Conservation (phyloP, 2,113 vertebrate species). For the Shinisaurus crocodilurus region DNA sequence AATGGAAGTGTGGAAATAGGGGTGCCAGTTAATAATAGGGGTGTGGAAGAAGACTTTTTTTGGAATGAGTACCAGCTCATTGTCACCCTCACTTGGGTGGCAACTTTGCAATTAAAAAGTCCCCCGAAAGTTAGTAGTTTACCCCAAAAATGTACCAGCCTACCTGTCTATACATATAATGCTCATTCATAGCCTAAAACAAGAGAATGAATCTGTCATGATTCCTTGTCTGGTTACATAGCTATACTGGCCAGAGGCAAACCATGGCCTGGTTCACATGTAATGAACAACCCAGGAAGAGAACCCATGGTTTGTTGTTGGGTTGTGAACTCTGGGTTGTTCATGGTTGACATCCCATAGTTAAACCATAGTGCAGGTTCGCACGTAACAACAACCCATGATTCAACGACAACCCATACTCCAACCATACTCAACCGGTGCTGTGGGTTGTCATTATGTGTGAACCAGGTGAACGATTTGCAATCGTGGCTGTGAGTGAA, state of each 20-base stretch:
- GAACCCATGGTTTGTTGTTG: too few relatives aligned
- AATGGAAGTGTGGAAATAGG: background rate
- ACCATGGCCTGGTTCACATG: too few relatives aligned
- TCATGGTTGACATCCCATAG: too few relatives aligned
- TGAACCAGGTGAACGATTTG: too few relatives aligned
- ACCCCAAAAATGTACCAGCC: background rate
- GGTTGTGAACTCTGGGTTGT: too few relatives aligned
- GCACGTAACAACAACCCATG: too few relatives aligned
- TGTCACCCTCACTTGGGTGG: background rate
- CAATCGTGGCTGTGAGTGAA: background rate
- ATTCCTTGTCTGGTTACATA: background rate
- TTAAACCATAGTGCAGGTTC: too few relatives aligned
- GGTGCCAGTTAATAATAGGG: background rate
- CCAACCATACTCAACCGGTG: too few relatives aligned
- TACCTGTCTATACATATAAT: background rate
- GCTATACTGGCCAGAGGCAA: background rate
- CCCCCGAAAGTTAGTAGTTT: background rate
- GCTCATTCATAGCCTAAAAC: background rate
- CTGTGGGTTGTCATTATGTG: too few relatives aligned
- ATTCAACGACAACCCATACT: too few relatives aligned
- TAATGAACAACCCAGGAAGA: too few relatives aligned
- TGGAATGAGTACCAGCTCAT: background rate
- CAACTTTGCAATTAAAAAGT: background rate
- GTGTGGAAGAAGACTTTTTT: background rate
- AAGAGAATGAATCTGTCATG: background rate